These are phyloP conservation scores for Steinernema feltiae DNA, from an alignment of 1,140 invertebrate species.

Conservation along the genomic window DNA sequence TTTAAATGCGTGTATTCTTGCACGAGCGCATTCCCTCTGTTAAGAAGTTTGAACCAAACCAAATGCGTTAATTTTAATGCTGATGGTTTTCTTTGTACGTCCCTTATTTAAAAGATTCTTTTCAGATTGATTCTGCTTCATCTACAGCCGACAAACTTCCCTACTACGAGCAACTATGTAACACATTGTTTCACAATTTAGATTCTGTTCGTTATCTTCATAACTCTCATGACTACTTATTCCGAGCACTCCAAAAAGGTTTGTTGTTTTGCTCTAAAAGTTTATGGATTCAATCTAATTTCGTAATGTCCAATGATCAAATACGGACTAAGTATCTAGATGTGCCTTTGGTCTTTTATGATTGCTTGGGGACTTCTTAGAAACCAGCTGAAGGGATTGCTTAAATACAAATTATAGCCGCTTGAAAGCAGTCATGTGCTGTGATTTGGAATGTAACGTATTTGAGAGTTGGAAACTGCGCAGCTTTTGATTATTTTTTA, in stretches of 20 bases:
- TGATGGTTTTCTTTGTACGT: background rate
- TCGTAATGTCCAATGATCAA: no score
- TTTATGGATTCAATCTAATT: no score
- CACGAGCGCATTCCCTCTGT: no score
- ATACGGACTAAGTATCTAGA: no score
- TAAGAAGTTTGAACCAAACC: no score
- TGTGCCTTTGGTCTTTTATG: background rate
- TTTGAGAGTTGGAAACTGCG: background rate
- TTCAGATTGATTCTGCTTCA: background rate
- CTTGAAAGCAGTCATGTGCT: constrained; percentile 4
- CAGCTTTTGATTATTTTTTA: background rate
- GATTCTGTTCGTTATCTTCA: no score
- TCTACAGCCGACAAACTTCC: background rate
- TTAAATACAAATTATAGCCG: background rate
- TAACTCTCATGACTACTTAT: background rate
- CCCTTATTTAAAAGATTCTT: background rate
- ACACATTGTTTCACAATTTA: no score
- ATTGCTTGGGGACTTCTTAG: background rate
- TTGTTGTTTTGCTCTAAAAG: no score
- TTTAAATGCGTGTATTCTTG: no score
- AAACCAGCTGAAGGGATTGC: background rate
- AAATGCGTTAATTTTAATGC: no score
- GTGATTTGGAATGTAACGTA: background rate
- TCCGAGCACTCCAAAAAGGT: background rate
- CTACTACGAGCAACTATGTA: no score